These are phyloP conservation scores for Prietella phreatophila DNA, from an alignment of 2,113 vertebrate species.

Conservation along the genomic window DNA sequence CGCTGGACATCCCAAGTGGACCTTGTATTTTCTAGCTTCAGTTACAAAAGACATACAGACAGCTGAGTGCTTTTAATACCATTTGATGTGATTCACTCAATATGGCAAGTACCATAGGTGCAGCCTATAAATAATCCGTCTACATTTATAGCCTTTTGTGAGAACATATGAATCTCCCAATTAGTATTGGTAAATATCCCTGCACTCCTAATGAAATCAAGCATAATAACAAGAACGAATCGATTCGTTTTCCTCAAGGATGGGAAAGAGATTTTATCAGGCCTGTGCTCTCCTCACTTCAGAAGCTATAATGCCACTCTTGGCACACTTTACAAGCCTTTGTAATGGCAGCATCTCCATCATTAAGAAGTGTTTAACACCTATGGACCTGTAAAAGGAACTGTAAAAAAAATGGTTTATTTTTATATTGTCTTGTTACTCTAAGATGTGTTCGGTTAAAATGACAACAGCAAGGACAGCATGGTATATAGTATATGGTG, in stretches of 20 bases:
- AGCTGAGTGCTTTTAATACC: not conserved
- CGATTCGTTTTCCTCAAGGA: slow-evolving; percentile 26
- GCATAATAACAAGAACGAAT: slow-evolving; percentile 37
- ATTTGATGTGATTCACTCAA: slow-evolving; percentile 2
- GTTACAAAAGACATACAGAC: not conserved
- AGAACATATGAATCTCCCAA: slow-evolving; percentile 42
- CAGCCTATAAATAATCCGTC: slow-evolving; percentile 39
- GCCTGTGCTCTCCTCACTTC: slow-evolving; percentile 23
- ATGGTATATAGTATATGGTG: slow-evolving; percentile 3
- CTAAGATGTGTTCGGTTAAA: slow-evolving; percentile 41
- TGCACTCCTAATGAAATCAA: slow-evolving; percentile 44
- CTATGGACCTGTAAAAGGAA: slow-evolving; percentile 19
- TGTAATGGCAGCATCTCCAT: slow-evolving; percentile 45
- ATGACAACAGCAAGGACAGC: slow-evolving; percentile 39
- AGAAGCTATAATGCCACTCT: not conserved
- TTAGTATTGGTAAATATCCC: slow-evolving; percentile 45
- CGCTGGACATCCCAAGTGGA: not conserved
- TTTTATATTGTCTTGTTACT: slow-evolving; percentile 60
- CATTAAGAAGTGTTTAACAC: slow-evolving; percentile 51
- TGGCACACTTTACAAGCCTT: slow-evolving; percentile 37
- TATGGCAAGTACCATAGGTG: slow-evolving; percentile 22
- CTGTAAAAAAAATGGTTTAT: slow-evolving; percentile 24
- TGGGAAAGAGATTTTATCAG: slow-evolving; percentile 36
- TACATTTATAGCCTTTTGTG: slow-evolving; percentile 30
- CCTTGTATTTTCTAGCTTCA: not conserved